A percentile compares a stretch with the other conserved stretches of the same genome.
Conservation (phyloP, 2,113 vertebrate species). For the Varanus komodoensis region DNA sequence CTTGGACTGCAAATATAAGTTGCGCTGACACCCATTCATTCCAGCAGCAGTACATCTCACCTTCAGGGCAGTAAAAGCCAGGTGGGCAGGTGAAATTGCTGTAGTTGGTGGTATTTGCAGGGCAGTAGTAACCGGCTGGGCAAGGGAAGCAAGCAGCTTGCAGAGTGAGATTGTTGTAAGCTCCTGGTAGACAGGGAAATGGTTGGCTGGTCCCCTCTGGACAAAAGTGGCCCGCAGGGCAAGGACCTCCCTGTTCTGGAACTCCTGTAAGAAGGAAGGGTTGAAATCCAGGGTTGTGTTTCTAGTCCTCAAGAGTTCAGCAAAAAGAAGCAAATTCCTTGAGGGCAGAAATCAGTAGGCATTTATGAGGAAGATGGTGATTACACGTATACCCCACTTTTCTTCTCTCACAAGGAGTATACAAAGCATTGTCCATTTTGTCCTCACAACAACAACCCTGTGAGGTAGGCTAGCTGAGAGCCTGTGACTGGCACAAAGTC, state of each 20-base stretch:
- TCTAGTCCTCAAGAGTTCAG: not conserved
- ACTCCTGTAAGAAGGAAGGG: conserved; percentile 51
- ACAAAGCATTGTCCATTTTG: no score
- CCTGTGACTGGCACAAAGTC: no score
- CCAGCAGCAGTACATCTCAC: conserved; percentile 66
- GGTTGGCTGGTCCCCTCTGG: conserved; percentile 79
- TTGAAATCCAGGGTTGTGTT: not conserved
- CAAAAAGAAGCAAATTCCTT: not conserved
- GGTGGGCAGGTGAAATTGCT: conserved; percentile 82
- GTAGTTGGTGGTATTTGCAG: conserved; percentile 83
- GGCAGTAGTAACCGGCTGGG: conserved; percentile 90
- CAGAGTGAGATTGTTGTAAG: conserved; percentile 86
- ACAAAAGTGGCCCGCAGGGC: conserved; percentile 89
- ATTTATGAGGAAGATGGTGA: no score
- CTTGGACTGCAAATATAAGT: not conserved
- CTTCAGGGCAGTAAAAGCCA: conserved; percentile 93
- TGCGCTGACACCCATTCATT: no score
- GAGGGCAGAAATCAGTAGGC: not conserved
- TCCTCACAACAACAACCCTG: no score
- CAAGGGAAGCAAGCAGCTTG: conserved; percentile 85
- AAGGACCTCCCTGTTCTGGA: conserved; percentile 77
- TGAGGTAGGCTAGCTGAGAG: no score
- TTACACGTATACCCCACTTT: no score
- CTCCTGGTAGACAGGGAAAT: conserved; percentile 85
- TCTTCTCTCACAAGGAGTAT: no score